These are phyloP conservation scores for Actinia equina DNA, from an alignment of 64 coral and sea anemone genomes.

Conservation along the genomic window DNA sequence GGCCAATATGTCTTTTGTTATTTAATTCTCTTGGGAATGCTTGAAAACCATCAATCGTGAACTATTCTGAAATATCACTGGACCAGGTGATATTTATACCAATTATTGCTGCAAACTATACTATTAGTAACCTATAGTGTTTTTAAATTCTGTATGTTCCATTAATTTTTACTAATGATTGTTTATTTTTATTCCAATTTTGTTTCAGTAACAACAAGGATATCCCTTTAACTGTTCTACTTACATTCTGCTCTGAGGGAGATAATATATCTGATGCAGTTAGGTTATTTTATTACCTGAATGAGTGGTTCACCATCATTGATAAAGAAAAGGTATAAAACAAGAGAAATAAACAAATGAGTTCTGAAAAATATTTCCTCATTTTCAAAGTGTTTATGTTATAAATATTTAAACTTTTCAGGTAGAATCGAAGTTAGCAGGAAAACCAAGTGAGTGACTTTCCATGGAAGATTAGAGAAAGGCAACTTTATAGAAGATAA, in stretches of 20 bases:
- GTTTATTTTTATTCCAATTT: background rate
- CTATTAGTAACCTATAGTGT: too few species aligned
- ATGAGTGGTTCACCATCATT: slow-evolving; percentile 79
- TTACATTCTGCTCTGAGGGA: slow-evolving; percentile 86
- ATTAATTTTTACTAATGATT: background rate
- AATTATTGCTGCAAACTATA: too few species aligned
- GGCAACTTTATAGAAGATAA: background rate
- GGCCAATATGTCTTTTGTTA: too few species aligned
- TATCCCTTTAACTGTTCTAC: slow-evolving; percentile 61
- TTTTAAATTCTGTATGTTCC: background rate
- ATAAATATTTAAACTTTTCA: background rate
- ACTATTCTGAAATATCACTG: too few species aligned
- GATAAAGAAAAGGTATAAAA: slow-evolving; percentile 59
- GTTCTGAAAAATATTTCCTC: background rate
- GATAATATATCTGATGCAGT: slow-evolving; percentile 90
- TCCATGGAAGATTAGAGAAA: background rate
- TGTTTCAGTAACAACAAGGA: slow-evolving; percentile 46
- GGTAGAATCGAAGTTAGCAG: slow-evolving; percentile 59
- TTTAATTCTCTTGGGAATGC: too few species aligned
- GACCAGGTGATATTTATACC: too few species aligned
- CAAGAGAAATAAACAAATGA: background rate
- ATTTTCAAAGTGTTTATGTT: background rate
- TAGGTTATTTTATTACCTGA: slow-evolving; percentile 70
- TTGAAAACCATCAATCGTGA: too few species aligned
- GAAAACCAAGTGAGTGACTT: slow-evolving; percentile 59